Base-by-base conservation (phyloP, 2,797 vertebrate genomes). In the Cuniculus paca region DNA sequence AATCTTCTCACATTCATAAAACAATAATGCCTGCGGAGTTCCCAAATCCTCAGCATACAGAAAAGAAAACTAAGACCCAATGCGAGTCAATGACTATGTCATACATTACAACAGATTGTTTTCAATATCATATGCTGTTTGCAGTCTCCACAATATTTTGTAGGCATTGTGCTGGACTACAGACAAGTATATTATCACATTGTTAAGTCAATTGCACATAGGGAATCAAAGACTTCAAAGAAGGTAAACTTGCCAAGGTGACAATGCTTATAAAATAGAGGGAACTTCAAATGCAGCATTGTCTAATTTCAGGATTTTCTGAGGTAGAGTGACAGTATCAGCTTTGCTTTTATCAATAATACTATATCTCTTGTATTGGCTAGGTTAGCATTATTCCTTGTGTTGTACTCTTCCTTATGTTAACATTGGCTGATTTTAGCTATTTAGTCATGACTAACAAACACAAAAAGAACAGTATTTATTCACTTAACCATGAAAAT, bases 1-100 rank as follows among this genome's bases (percentile, higher is more conserved):
- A 92, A 84, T 87, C 84, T 80, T 61, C 28, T 92, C 81, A 70
- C 42, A 52, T 72, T 60, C 4, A 48, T 80, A 72, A 92, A 88
- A 80, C 5, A 92, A 31, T 50, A 77, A 31, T 77, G 45, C 20
- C 85, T 82, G 6, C 20, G n/a, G 6, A 14, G 9, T 54, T 6
- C 8, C 1, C 17, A 92, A 39, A 31, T 5, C n/a, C 42, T 95
- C 63, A 89, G 22, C 70, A 39, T 77, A 61, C 2, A 70, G 36
- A 83, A 24, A 72, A 80, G 5, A 13, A 78, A 52, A 77, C 65
- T 80, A 83, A 93, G 50, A 3, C 11, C 22, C 45, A 70, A 79
- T 63, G 5, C 63, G 13, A 45, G 63, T 17, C 89, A 91, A 60
- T 87, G 2, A 70, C 2, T 61, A 5, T 63, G 20, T 11, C 16